Base-by-base conservation (phyloP, 2,888 invertebrate species). In the Eristalis intricaria region DNA sequence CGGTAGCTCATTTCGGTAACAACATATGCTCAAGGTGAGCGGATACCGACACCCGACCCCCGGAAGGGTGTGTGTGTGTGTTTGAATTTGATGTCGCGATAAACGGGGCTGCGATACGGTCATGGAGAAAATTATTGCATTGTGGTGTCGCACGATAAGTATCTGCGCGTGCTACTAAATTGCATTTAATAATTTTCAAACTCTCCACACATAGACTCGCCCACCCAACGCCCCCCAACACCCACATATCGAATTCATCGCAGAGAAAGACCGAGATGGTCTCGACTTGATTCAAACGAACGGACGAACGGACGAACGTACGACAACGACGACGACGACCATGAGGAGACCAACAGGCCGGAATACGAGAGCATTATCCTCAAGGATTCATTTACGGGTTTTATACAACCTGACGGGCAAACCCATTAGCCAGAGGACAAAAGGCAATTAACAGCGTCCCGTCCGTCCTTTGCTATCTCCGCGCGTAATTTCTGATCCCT, bases 341-440 rank as follows among this genome's bases (percentile, higher is more conserved):
- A 77, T 50, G 64, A 78, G 64, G 38, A 65, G 83, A 69, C 84
- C 35, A 77, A 78, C 78, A 86, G 65, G 13, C 73, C 69, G 38
- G 56, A 40, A 66, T 66, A 50, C 83, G 58, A 76, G 76, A 58
- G 76, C 73, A 87, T 87, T 87, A 84, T 76, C 79, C 84, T 87
- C 80, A 84, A 87, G 87, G 75, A 80, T 87, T 87, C 87, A 87
- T 87, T 87, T 87, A 87, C 86, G 75, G 76, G 29, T 76, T 84
- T 87, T 84, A 87, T 87, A 71, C 79, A 84, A 84, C 79, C 87
- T 87, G 87, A 87, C 87, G 87, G 87, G 79, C 84, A 76, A 87
- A 87, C 84, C 87, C 87, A 87, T 87, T 87, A 87, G 87, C 87
- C 79, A 84, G 84, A 87, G 87, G 87, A 87, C 87, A 87, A 87